Evolutionary conservation across 2,113 vertebrate species (phyloP), one percentile per base, ranked within the genome.

Genomic region (Amblyopsis rosae): DNA sequence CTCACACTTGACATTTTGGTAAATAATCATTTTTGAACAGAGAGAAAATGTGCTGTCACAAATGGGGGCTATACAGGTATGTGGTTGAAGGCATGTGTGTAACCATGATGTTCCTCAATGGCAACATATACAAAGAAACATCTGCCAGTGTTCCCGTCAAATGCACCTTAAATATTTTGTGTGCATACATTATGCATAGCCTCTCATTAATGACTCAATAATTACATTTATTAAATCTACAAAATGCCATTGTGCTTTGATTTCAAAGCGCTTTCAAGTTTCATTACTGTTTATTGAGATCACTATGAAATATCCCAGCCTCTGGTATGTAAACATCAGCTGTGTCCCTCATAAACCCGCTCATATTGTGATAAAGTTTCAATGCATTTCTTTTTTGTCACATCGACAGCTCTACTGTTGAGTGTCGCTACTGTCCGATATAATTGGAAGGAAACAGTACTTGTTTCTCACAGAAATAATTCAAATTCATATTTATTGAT

Each of bases 251-350:
- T 63, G 17, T 50, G 49, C 13, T 12, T 51, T 51, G 49, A 51
- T 51, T 8, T 51, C 49, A 51, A 8, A 11, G 49, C 12, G 9
- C 12, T 15, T 51, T 51, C 49, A 51, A 11, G 48, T 51, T 51
- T 12, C 67, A 75, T 66, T 77, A 65, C 74, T 47, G 59, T 53
- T 69, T 69, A 73, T 55, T 73, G 60, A 88, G 35, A 41, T 5
- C 35, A 41, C 4, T 41, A 41, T 0, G 35, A 41, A 41, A 41
- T 41, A 41, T 41, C 35, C 35, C 35, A 8, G 35, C 35, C 7
- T 41, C 35, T 41, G 35, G 35, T 41, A 5, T 41, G 35, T 41
- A 41, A 41, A 41, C 35, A 41, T 41, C 5, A 8, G 7, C 7
- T 8, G 35, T 41, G 35, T 41, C 35, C 35, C 5, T 41, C 6